These are phyloP conservation scores for Bradypodion pumilum DNA, from an alignment of 2,797 vertebrate species.

Conservation along the genomic window DNA sequence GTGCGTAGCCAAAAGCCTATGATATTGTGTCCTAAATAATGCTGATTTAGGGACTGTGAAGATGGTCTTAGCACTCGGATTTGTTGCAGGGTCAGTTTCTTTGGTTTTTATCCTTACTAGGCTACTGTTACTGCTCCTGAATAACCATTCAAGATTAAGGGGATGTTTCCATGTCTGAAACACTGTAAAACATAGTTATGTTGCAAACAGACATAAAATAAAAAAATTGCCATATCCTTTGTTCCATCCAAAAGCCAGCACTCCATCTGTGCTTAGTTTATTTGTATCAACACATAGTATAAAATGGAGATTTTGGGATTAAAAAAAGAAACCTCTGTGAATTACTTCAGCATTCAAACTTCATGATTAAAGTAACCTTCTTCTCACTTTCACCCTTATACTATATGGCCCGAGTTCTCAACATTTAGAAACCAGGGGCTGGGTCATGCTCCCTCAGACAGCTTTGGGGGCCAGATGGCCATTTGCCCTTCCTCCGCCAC, in stretches of 20 bases:
- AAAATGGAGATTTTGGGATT: not conserved
- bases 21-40: not conserved
- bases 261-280: not conserved
- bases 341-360: not conserved
- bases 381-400: constrained; percentile 2
- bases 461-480: no score
- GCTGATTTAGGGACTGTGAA: not conserved
- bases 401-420: no score
- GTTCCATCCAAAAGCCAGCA: not conserved
- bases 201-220: not conserved
- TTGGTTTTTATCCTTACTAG: not conserved
- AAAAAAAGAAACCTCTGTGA: not conserved
- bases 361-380: not conserved
- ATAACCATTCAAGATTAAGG: not conserved
- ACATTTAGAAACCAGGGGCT: no score
- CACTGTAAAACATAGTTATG: not conserved
- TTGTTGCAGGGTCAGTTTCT: not conserved
- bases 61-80: not conserved
- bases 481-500: no score
- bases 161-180: not conserved
- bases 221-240: not conserved
- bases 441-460: no score
- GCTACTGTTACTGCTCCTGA: not conserved
- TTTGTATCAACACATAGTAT: not conserved
- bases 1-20: not conserved